phyloP scores from a whole-genome alignment of 2,888 invertebrate species.

The Elysia crispata region DNA sequence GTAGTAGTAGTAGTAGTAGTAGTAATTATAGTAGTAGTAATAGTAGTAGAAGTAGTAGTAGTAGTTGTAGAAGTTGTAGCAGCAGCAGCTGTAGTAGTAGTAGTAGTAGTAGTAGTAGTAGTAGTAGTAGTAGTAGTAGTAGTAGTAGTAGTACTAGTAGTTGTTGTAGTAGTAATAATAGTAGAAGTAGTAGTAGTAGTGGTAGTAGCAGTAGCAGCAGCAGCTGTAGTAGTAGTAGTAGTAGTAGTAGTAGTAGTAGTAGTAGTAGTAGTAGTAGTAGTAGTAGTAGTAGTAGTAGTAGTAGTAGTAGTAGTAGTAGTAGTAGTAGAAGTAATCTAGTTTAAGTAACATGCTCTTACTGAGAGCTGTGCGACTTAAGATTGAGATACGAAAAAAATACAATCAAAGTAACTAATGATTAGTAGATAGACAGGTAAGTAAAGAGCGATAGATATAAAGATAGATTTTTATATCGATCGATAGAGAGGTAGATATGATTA shows the following conservation, averaged over 20 bases:
- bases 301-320: conserved; percentile 29
- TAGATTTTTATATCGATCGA: too few relatives aligned
- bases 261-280: conserved; percentile 20
- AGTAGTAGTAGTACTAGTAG: conserved; percentile 32
- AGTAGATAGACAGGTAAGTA: too few relatives aligned
- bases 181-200: conserved; percentile 24
- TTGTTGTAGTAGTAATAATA: conserved; percentile 3
- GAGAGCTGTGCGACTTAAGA: too few relatives aligned
- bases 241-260: conserved; percentile 24
- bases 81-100: conserved; percentile 33
- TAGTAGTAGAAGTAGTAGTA: too few relatives aligned
- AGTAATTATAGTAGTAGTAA: too few relatives aligned
- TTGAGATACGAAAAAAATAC: too few relatives aligned
- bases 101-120: conserved; percentile 34
- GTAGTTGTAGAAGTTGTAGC: conserved; percentile 17
- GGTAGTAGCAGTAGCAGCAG: conserved; percentile 34
- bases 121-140: conserved; percentile 36
- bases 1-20: too few relatives aligned
- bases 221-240: conserved; percentile 14
- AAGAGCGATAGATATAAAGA: too few relatives aligned
- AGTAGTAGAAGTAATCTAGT: conserved; percentile 1
- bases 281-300: conserved; percentile 24
- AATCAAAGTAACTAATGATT: too few relatives aligned
- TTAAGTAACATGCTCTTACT: too few relatives aligned
- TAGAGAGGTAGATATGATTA: too few relatives aligned